phyloP scores from a whole-genome alignment of 2,113 vertebrate species.

The Cephalopholis sonnerati region DNA sequence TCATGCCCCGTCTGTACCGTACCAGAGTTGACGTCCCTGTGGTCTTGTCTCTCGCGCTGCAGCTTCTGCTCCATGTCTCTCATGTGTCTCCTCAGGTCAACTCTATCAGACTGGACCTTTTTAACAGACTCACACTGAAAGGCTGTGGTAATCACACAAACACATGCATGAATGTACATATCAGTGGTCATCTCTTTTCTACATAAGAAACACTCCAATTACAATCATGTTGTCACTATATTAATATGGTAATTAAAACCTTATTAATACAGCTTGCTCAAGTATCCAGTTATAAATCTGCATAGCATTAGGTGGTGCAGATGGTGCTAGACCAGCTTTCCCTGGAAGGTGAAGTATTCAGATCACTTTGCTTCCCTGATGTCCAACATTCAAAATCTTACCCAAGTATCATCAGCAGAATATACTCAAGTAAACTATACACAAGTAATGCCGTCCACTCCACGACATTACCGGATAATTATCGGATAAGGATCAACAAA shows the following conservation, averaged over 20 bases:
- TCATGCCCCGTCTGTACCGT: slow-evolving; percentile 16
- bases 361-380: background rate
- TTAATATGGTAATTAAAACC: background rate
- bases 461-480: background rate
- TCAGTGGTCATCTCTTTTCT: background rate
- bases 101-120: slow-evolving; percentile 70
- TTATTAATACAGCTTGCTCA: background rate
- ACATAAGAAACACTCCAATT: background rate
- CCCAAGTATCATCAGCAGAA: background rate
- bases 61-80: slow-evolving; percentile 77
- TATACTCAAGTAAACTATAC: too few relatives aligned
- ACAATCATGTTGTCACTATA: background rate
- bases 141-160: slow-evolving; percentile 66
- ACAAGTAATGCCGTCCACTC: too few relatives aligned
- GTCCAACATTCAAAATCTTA: background rate
- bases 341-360: background rate
- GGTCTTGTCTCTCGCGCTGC: slow-evolving; percentile 74
- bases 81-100: slow-evolving; percentile 72
- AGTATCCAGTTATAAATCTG: slow-evolving; percentile 8
- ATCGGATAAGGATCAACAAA: background rate
- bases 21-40: slow-evolving; percentile 83
- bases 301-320: background rate
- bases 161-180: slow-evolving; percentile 13
- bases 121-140: slow-evolving; percentile 67
- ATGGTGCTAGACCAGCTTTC: background rate